Conservation (phyloP, 2,113 vertebrate species). For the Fukomys damarensis region DNA sequence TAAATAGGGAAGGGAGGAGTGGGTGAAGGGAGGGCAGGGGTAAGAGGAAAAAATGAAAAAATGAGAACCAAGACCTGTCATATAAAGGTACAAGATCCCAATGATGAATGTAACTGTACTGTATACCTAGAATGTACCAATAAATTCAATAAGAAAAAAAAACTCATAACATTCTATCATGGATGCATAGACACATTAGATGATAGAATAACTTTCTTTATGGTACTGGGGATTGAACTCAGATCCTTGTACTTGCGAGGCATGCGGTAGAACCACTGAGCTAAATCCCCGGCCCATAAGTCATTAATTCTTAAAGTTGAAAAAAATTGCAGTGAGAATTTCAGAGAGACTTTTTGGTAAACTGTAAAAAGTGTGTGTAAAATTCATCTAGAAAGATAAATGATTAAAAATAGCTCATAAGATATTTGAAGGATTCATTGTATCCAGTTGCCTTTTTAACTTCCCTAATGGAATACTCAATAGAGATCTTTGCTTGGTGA, state of each 20-base stretch:
- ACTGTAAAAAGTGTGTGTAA: not conserved
- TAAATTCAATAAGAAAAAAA: too few relatives aligned
- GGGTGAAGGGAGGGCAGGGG: too few relatives aligned
- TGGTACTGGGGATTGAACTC: too few relatives aligned
- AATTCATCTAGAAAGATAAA: not conserved
- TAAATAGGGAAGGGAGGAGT: too few relatives aligned
- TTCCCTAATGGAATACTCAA: not conserved
- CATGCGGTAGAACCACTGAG: too few relatives aligned
- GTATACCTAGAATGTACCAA: too few relatives aligned
- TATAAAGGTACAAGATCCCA: too few relatives aligned
- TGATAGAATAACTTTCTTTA: not conserved
- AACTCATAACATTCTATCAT: not conserved
- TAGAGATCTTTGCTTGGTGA: not conserved
- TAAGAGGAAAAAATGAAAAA: too few relatives aligned
- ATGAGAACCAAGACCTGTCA: too few relatives aligned
- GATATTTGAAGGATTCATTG: slow-evolving; percentile 30
- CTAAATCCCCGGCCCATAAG: too few relatives aligned
- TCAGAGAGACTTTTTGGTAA: not conserved
- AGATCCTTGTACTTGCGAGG: too few relatives aligned
- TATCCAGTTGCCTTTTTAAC: not conserved
- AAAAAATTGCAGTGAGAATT: not conserved
- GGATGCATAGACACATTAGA: not conserved
- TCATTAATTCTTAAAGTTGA: not conserved
- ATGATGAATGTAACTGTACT: too few relatives aligned
- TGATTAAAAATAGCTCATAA: not conserved